Evolutionary conservation across 64 coral and sea anemone genomes (phyloP).

Genomic region (Actinia tenebrosa): DNA sequence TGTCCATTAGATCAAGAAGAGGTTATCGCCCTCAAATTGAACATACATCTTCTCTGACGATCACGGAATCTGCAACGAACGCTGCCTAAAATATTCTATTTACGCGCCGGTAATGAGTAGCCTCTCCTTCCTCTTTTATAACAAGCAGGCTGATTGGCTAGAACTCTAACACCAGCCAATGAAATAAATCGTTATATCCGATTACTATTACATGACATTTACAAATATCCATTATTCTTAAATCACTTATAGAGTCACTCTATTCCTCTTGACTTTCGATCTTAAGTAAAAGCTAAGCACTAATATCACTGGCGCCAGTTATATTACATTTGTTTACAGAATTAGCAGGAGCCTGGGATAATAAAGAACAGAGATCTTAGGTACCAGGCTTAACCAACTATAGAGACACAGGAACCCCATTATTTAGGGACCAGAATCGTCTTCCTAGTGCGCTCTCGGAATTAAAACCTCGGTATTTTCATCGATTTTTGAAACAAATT

Average conservation of each 20-base stretch:
- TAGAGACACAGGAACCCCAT: not conserved
- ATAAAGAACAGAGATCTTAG: not conserved
- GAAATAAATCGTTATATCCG: not conserved
- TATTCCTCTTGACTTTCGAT: slow-evolving; percentile 5
- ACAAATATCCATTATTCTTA: not conserved
- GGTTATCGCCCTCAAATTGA: not conserved
- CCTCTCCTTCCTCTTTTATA: not conserved
- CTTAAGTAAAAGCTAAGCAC: not conserved
- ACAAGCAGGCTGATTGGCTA: not conserved
- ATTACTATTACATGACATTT: not conserved
- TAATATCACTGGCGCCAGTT: not conserved
- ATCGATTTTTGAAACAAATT: no score
- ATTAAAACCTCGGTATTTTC: not conserved
- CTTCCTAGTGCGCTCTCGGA: not conserved
- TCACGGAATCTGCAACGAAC: not conserved
- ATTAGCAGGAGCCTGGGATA: not conserved
- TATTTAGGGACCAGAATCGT: not conserved
- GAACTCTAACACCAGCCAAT: not conserved
- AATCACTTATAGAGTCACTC: not conserved
- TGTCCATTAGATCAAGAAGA: slow-evolving; percentile 12
- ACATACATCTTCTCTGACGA: not conserved
- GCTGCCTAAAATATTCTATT: not conserved
- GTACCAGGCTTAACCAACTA: not conserved
- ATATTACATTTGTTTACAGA: not conserved
- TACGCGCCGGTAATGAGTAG: not conserved